Conservation (phyloP, 2,888 invertebrate genomes). For the Salpingus planirostris region DNA sequence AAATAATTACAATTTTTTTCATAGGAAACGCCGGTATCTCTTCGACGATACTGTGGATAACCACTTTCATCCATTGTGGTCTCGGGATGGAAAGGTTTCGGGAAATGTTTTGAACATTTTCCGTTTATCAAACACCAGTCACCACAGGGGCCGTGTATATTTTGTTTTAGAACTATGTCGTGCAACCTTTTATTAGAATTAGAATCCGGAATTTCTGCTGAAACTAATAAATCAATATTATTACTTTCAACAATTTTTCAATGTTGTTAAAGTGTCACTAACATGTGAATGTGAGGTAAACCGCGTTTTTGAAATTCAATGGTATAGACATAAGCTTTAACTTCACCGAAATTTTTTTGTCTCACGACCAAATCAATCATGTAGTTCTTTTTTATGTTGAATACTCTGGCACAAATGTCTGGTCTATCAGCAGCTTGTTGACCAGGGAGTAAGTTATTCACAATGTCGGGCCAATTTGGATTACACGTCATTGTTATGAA, state of each 20-base stretch:
- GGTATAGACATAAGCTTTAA: conserved; percentile 5
- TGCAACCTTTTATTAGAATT: not conserved
- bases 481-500: too few species aligned
- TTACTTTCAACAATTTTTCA: not conserved
- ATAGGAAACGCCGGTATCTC: not conserved
- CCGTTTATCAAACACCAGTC: too few species aligned
- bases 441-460: conserved; percentile 23
- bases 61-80: not conserved
- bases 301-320: conserved; percentile 18
- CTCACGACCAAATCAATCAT: too few species aligned
- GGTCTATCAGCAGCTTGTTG: conserved; percentile 24
- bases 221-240: not conserved
- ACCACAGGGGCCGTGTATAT: conserved; percentile 3
- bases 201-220: conserved; percentile 1
- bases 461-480: too few species aligned
- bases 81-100: not conserved
- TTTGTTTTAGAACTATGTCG: not conserved
- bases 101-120: not conserved
- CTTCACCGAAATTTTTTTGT: not conserved
- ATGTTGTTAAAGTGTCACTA: not conserved
- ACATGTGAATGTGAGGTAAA: conserved; percentile 7
- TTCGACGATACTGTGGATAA: conserved; percentile 1
- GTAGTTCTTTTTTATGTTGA: conserved; percentile 1
- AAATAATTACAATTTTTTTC: not conserved
- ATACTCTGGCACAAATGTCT: conserved; percentile 8